Evolutionary conservation across 2,113 vertebrate species (phyloP).

Genomic region (Caranx ignobilis): DNA sequence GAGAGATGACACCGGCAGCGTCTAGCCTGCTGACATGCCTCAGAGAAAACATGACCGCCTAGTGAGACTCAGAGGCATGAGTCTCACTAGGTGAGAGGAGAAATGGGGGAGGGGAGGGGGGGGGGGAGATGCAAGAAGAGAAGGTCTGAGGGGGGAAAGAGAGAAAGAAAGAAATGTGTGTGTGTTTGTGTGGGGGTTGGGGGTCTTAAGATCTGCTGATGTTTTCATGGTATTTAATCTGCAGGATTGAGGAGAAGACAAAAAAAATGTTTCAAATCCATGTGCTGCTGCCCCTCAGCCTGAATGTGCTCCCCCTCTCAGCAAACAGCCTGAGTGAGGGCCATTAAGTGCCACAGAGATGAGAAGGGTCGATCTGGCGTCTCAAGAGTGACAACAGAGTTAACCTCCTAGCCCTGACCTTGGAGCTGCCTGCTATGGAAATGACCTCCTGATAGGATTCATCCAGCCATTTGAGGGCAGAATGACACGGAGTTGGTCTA

Average conservation of each 20-base stretch:
- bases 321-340: conserved; percentile 41
- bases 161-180: conserved; percentile 6
- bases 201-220: conserved; percentile 25
- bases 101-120: not conserved
- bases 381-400: conserved; percentile 59
- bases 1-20: conserved; percentile 54
- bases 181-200: conserved; percentile 10
- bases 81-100: conserved; percentile 4
- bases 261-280: conserved; percentile 37
- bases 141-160: conserved; percentile 13
- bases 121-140: not conserved
- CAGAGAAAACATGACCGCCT: conserved; percentile 71
- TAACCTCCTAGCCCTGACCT: conserved; percentile 63
- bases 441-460: conserved; percentile 59
- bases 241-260: not conserved
- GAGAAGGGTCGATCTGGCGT: conserved; percentile 26
- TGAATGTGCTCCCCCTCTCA: conserved; percentile 9
- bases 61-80: conserved; percentile 56
- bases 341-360: not conserved
- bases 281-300: conserved; percentile 20
- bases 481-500: not conserved
- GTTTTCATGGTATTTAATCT: conserved; percentile 58
- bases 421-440: conserved; percentile 37
- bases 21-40: conserved; percentile 66
- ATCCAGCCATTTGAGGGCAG: conserved; percentile 58